A percentile compares a stretch with the other conserved stretches of the same genome.
Conservation (phyloP, 2,888 invertebrate species). For the Noctua janthina region DNA sequence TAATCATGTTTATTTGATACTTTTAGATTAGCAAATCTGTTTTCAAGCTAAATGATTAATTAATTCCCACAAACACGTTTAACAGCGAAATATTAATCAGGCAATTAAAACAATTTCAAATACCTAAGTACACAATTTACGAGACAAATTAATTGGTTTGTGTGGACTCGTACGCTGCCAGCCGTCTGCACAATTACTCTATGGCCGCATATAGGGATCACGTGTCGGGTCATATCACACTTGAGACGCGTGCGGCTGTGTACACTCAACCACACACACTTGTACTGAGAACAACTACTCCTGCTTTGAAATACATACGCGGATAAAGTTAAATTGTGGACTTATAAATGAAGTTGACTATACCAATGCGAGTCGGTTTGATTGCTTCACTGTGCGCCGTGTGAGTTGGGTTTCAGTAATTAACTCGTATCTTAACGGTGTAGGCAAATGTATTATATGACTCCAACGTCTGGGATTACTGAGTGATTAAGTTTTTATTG, state of each 20-base stretch:
- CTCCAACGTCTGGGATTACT: slow-evolving; percentile 49
- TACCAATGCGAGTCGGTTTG: slow-evolving; percentile 59
- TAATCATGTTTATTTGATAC: slow-evolving; percentile 11
- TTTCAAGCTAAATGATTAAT: not conserved
- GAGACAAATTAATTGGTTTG: slow-evolving; percentile 37
- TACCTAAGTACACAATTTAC: slow-evolving; percentile 15
- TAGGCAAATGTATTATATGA: slow-evolving; percentile 47
- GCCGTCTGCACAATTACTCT: slow-evolving; percentile 69
- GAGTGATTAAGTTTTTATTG: slow-evolving; percentile 42
- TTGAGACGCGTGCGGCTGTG: slow-evolving; percentile 73
- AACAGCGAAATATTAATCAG: slow-evolving; percentile 8
- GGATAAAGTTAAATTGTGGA: not conserved
- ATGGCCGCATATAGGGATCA: slow-evolving; percentile 70
- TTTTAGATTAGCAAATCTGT: not conserved
- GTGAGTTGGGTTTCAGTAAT: slow-evolving; percentile 70
- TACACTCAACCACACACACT: slow-evolving; percentile 24
- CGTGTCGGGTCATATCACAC: slow-evolving; percentile 77
- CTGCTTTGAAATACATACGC: slow-evolving; percentile 26
- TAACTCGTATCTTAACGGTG: slow-evolving; percentile 64
- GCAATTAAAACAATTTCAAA: slow-evolving; percentile 35
- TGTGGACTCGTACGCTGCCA: slow-evolving; percentile 38
- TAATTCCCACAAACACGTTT: not conserved
- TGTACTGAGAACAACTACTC: not conserved
- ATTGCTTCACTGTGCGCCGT: slow-evolving; percentile 58
- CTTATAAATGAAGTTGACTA: slow-evolving; percentile 40